phyloP scores from a whole-genome alignment of 2,888 invertebrate genomes.

The Neoitamus cyanurus region DNA sequence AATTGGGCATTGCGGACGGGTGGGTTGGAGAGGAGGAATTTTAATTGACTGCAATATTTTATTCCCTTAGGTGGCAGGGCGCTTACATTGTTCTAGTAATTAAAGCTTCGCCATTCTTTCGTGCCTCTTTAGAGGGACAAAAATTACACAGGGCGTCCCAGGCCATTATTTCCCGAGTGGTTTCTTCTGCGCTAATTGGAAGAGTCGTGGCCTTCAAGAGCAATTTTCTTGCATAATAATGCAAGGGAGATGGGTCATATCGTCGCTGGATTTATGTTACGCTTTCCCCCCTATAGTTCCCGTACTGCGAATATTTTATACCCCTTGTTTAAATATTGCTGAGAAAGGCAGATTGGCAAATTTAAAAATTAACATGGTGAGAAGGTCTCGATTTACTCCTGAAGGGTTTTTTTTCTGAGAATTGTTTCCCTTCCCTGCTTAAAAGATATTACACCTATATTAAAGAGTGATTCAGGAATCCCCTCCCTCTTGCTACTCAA shows the following conservation, averaged over 20 bases:
- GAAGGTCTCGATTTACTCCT: not conserved
- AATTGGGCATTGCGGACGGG: not conserved
- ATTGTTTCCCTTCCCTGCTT: no score
- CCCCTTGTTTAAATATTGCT: not conserved
- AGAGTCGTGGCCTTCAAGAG: constrained; percentile 6
- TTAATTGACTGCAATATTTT: constrained; percentile 41
- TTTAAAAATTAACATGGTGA: not conserved
- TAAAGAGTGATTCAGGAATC: no score
- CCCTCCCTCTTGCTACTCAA: no score
- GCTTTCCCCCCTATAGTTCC: not conserved
- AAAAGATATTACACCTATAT: no score
- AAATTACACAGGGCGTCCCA: constrained; percentile 10
- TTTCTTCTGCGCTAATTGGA: constrained; percentile 27
- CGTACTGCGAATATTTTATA: not conserved
- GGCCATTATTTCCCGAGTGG: constrained; percentile 24
- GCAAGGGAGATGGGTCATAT: not conserved
- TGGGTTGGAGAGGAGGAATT: not conserved
- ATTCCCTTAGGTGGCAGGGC: not conserved
- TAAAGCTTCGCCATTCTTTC: not conserved
- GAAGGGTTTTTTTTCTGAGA: not conserved
- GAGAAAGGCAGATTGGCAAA: not conserved
- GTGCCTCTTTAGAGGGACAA: not conserved
- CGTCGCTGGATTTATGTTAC: not conserved
- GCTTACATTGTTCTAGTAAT: constrained; percentile 38
- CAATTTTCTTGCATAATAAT: constrained; percentile 37